Conservation (phyloP, 2,113 vertebrate species). For the Acrocephalus arundinaceus region DNA sequence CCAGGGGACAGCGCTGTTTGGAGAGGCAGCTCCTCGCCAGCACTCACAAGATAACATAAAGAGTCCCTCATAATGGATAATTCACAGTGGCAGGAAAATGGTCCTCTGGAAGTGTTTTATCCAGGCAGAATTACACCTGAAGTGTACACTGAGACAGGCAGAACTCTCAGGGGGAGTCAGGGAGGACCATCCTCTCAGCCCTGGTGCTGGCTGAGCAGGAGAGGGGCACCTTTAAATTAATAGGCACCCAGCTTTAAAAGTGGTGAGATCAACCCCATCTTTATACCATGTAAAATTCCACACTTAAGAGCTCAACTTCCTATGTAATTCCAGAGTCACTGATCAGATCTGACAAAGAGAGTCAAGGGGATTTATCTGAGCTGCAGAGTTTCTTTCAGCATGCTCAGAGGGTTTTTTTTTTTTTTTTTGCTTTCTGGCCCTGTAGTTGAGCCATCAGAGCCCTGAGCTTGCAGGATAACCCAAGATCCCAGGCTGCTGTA, state of each 20-base stretch:
- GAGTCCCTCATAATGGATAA: neutral
- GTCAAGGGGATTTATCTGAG: neutral
- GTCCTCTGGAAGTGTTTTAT: neutral
- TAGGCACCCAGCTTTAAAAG: neutral
- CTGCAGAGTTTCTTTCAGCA: neutral
- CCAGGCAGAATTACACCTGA: neutral
- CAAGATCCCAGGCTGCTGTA: neutral
- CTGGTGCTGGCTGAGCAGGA: neutral
- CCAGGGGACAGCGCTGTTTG: neutral
- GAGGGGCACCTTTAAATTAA: too few relatives aligned
- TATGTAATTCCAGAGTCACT: neutral
- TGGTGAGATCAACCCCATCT: neutral
- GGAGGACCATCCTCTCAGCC: fast-evolving
- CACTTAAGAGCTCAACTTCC: neutral
- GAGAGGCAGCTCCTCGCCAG: neutral
- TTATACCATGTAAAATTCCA: fast-evolving
- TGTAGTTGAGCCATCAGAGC: neutral
- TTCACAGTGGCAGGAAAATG: neutral
- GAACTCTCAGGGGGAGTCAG: neutral
- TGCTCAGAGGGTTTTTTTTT: neutral
- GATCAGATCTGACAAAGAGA: neutral
- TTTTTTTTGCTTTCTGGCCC: neutral
- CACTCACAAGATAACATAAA: neutral
- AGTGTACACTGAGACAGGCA: neutral
- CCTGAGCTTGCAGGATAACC: neutral